Evolutionary conservation across 1,140 invertebrate species (phyloP), one percentile per base, ranked within the genome.

Genomic region (Tachypleus tridentatus): DNA sequence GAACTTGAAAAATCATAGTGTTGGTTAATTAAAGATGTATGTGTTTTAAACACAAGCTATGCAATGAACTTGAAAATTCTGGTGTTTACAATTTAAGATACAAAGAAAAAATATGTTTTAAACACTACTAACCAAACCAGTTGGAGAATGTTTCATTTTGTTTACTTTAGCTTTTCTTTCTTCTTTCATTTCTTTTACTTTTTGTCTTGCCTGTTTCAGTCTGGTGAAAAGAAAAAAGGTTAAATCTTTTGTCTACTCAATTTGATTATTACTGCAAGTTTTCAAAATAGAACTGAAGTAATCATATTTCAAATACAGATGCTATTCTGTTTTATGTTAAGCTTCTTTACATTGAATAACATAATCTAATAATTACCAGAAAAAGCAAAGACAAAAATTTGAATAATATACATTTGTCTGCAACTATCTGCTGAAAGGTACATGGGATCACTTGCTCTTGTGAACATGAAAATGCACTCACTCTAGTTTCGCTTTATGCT

Each of bases 401-500:
- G 29, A 29, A 29, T 29, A 29, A 29, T 29, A 29, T 29, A 29
- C 29, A 29, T 29, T 29, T 29, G 2, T 29, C 29, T 29, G 29
- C 29, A 29, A 29, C 29, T 29, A 29, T 29, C 29, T 29, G 29
- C 29, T 2, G 29, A 29, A 29, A 29, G 29, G 29, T 29, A 29
- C 29, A 2, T 29, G 29, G 29, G 29, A 29, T 29, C 29, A 29
- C 29, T 29, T 29, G 29, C 2, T 2, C 29, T 29, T 29, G 29
- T 29, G 29, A 29, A 29, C 29, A 29, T 52, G 29, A 29, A 29
- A 29, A 29, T 29, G 0, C 29, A 29, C 80, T 79, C 80, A 89
- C 87, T 86, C 87, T 78, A 91, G 64, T 71, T 73, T 73, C 7
- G 70, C 86, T 77, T 92, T 92, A 72, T 83, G 82, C 69, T 91